Evolutionary conservation across 2,888 invertebrate species (phyloP).

Genomic region (Mesorhabditis sp.): DNA sequence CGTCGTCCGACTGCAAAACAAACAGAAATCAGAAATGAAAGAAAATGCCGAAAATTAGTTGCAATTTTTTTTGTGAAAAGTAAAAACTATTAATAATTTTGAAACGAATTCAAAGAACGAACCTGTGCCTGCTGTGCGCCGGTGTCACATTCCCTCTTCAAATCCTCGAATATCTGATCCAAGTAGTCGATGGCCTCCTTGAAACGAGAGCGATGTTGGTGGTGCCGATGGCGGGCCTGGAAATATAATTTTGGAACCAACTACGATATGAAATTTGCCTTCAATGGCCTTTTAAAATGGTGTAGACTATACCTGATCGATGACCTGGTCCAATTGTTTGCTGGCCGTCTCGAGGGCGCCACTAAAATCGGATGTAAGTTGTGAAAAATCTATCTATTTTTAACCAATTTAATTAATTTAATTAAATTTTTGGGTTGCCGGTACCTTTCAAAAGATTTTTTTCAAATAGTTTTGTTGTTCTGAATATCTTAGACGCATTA

Average conservation of each 20-base stretch:
- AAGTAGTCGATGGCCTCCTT: slow-evolving; percentile 57
- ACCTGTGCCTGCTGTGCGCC: slow-evolving; percentile 10
- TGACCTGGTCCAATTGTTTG: slow-evolving; percentile 53
- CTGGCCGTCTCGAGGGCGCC: slow-evolving; percentile 47
- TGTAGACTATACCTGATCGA: slow-evolving; percentile 42
- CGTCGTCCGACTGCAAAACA: too few relatives aligned
- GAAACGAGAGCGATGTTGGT: slow-evolving; percentile 48
- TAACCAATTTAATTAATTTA: neutral
- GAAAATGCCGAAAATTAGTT: too few relatives aligned
- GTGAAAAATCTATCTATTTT: neutral
- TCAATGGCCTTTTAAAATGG: neutral
- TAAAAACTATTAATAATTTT: too few relatives aligned
- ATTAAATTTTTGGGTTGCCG: too few relatives aligned
- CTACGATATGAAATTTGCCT: neutral
- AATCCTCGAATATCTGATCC: slow-evolving; percentile 56
- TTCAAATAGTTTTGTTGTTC: too few relatives aligned
- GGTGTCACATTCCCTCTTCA: slow-evolving; percentile 50
- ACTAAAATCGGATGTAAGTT: slow-evolving; percentile 20
- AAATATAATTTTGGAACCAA: neutral
- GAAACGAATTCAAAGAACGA: too few relatives aligned
- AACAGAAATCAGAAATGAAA: too few relatives aligned
- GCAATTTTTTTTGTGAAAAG: too few relatives aligned
- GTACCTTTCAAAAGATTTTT: too few relatives aligned
- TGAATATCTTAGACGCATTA: too few relatives aligned
- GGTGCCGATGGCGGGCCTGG: slow-evolving; percentile 36